Base-by-base conservation (phyloP, 2,888 invertebrate genomes). In the Drosophila engyochracea region DNA sequence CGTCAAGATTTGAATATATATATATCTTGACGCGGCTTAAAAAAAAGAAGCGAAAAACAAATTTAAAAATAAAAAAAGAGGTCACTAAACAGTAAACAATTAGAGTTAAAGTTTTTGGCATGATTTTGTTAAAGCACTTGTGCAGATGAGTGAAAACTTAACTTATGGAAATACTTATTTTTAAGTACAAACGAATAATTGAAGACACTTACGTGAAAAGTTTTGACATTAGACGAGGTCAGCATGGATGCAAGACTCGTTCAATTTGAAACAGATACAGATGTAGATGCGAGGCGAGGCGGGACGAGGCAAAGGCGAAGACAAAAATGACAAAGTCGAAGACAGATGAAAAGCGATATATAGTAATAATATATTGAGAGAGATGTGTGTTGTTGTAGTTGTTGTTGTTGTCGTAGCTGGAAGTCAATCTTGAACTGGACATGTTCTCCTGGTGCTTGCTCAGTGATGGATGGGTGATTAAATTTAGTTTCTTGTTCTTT, bases 231-330 rank as follows among this genome's bases (percentile, higher is more conserved):
- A 65, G 67, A 65, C 49, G 68, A 51, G 35, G 25, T 30, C 30
- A 55, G 39, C 60, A 25, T 7, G 51, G 52, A 68, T 59, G 58
- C 52, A 49, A 76, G 54, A 54, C 39, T 54, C 68, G 64, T 71
- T 47, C 22, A 28, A 57, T 39, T 79, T 67, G 59, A 31, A 82
- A 79, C 70, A 79, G 82, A 67, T 70, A 82, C 60, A 64, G 63
- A 82, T 76, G 64, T 54, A 64, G 66, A 82, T 76, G 78, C 69
- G 61, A 52, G 65, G 57, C 81, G 60, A 66, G 44, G 41, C 59
- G 61, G 41, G 65, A 53, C 81, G 60, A 66, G 51, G 47, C 59
- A 73, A 51, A 57, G 57, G 39, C 66, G 55, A 60, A 76, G 75
- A 41, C 79, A 60, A 51, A 55, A 37, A 72, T 62, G 67, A 25